Evolutionary conservation across 2,888 invertebrate genomes (phyloP).

Genomic region (Drosophila robusta): DNA sequence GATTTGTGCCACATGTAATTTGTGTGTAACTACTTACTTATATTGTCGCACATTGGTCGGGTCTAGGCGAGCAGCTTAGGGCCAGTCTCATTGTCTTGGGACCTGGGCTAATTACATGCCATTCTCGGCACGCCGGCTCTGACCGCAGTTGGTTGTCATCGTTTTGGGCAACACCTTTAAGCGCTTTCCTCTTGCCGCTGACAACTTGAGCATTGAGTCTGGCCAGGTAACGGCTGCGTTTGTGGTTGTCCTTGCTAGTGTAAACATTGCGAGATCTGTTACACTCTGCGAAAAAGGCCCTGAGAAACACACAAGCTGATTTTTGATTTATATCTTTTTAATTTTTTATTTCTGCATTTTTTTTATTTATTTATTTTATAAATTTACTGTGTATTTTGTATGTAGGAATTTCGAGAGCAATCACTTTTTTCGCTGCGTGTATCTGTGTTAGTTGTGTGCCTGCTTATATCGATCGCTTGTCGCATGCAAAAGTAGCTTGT

Average conservation of each 20-base stretch:
- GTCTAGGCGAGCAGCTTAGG: conserved; percentile 30
- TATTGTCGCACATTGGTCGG: neutral
- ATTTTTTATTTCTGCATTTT: too few species aligned
- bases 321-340: too few species aligned
- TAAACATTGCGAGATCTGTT: conserved; percentile 17
- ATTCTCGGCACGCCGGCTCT: conserved; percentile 2
- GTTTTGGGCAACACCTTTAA: conserved; percentile 55
- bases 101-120: conserved; percentile 46
- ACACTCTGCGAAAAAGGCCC: neutral
- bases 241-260: conserved; percentile 17
- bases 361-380: too few species aligned
- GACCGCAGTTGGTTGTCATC: conserved; percentile 42
- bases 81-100: conserved; percentile 11
- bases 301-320: too few species aligned
- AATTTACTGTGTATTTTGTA: too few species aligned
- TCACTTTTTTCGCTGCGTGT: neutral
- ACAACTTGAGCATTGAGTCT: conserved; percentile 46
- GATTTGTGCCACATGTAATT: conserved; percentile 36
- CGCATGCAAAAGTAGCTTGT: neutral
- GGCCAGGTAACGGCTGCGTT: conserved; percentile 20
- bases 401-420: too few species aligned
- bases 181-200: conserved; percentile 32
- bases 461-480: conserved; percentile 1
- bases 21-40: conserved; percentile 37
- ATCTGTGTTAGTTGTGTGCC: too few species aligned